Conservation (phyloP, 2,113 vertebrate genomes). For the Mus musculus region DNA sequence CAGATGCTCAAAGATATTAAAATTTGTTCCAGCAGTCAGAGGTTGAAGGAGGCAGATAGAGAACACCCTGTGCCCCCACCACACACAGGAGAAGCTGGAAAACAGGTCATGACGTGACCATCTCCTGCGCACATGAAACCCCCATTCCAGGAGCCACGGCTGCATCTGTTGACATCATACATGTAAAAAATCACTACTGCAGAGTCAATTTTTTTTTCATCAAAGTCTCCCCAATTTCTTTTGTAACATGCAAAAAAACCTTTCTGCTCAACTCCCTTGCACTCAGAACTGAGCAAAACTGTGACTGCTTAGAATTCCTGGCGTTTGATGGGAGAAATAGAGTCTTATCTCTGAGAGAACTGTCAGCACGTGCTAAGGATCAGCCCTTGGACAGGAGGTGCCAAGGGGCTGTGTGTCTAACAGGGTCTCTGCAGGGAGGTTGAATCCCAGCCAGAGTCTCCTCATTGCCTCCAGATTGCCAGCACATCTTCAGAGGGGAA, state of each 20-base stretch:
- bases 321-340: not conserved
- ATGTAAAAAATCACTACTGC: not conserved
- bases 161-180: not conserved
- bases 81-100: not conserved
- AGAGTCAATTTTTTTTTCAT: not conserved
- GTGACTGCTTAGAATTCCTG: constrained; percentile 14
- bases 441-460: not conserved
- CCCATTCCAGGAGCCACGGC: not conserved
- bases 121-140: not conserved
- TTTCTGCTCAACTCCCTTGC: not conserved
- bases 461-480: not conserved
- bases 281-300: not conserved
- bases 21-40: not conserved
- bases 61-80: not conserved
- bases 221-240: constrained; percentile 3
- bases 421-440: not conserved
- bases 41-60: not conserved
- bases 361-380: not conserved
- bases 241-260: constrained; percentile 23
- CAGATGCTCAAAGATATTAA: not conserved
- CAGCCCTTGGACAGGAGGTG: not conserved
- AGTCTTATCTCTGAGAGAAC: constrained; percentile 37
- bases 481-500: constrained; percentile 1
- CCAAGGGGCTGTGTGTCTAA: not conserved
- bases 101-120: not conserved